Percentiles rank a stretch among this genome's conserved stretches.
Conservation (phyloP, 1,140 invertebrate species). For the Ectropis grisescens region DNA sequence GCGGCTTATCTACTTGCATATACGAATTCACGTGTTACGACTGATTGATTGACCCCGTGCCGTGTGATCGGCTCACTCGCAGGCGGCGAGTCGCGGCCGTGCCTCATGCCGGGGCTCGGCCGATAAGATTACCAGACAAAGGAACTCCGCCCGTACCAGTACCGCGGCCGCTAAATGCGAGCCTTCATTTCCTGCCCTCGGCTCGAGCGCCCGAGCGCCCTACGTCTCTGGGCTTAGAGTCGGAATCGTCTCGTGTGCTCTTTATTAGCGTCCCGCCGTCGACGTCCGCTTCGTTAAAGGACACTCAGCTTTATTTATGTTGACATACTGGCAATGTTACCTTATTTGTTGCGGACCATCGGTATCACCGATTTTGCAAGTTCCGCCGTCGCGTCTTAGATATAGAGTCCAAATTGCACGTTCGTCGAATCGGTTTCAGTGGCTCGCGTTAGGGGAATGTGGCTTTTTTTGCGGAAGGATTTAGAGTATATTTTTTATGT, state of each 20-base stretch:
- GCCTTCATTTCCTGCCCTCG: constrained; percentile 52
- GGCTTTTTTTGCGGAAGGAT: constrained; percentile 23
- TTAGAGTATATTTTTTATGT: constrained; percentile 32
- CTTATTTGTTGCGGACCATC: constrained; percentile 41
- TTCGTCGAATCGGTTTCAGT: constrained; percentile 7
- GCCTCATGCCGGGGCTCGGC: constrained; percentile 56
- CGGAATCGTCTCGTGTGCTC: constrained; percentile 20
- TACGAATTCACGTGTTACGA: constrained; percentile 13
- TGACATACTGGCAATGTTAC: constrained; percentile 60
- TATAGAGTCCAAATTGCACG: constrained; percentile 38
- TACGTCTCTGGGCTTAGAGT: constrained; percentile 22
- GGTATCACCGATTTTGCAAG: constrained; percentile 13
- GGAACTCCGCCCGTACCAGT: constrained; percentile 66
- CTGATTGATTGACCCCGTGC: constrained; percentile 19
- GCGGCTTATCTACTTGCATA: constrained; percentile 21
- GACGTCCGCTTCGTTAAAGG: constrained; percentile 65
- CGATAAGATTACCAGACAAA: constrained; percentile 68
- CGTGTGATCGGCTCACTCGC: no score
- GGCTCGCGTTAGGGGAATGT: constrained; percentile 21
- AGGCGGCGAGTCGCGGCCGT: constrained; percentile 40
- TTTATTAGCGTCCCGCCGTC: constrained; percentile 54
- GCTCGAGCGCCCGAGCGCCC: not conserved
- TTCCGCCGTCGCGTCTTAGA: constrained; percentile 22
- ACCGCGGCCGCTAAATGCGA: constrained; percentile 54
- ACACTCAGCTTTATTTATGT: constrained; percentile 67